phyloP scores from a whole-genome alignment of 2,113 vertebrate species.

The Rattus rattus region DNA sequence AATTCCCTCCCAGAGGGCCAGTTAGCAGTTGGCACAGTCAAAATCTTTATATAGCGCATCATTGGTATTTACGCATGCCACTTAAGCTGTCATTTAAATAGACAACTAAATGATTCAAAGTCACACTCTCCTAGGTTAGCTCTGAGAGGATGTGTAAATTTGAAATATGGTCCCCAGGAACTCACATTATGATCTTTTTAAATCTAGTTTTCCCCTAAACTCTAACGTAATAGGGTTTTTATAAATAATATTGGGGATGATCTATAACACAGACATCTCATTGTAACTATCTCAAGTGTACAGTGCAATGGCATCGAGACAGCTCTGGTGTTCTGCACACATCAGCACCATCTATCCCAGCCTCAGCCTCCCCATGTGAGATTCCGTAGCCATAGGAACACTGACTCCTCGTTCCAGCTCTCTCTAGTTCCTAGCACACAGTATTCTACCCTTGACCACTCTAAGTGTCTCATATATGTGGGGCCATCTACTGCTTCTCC shows the following conservation, averaged over 20 bases:
- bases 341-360: fast-evolving
- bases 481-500: fast-evolving
- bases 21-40: background rate
- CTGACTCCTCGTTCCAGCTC: fast-evolving
- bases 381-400: fast-evolving
- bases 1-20: background rate
- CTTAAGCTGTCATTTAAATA: conserved; percentile 49
- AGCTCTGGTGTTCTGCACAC: fast-evolving
- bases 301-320: fast-evolving
- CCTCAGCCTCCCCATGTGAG: fast-evolving
- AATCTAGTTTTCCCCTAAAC: background rate
- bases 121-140: background rate
- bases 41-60: background rate
- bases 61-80: background rate
- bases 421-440: fast-evolving
- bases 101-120: conserved; percentile 55
- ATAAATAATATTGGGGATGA: background rate
- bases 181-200: background rate
- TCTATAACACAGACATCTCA: background rate
- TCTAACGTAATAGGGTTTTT: background rate
- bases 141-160: conserved; percentile 23
- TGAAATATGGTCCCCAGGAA: background rate
- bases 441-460: fast-evolving
- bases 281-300: too few species aligned
- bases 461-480: fast-evolving